phyloP scores from a whole-genome alignment of 2,888 invertebrate species.

The Muschampia plurimacula region DNA sequence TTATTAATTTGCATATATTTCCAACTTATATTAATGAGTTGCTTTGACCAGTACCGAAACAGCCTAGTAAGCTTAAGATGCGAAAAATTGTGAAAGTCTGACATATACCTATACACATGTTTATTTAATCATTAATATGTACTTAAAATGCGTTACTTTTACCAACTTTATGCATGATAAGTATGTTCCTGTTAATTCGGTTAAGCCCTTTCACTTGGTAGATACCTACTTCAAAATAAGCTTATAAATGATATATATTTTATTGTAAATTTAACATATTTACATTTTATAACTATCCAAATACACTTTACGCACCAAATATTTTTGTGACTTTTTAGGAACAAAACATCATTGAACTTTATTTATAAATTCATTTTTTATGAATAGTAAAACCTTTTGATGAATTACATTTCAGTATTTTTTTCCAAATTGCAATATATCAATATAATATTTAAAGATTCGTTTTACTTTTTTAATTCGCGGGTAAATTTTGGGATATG shows the following conservation, averaged over 20 bases:
- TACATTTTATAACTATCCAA: not conserved
- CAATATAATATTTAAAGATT: too few relatives aligned
- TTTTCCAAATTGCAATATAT: too few relatives aligned
- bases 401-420: too few relatives aligned
- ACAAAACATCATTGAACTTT: too few relatives aligned
- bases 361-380: too few relatives aligned
- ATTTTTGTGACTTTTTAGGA: too few relatives aligned
- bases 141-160: conserved; percentile 24
- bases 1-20: not conserved
- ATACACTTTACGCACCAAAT: too few relatives aligned
- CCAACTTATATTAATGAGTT: conserved; percentile 3
- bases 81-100: conserved; percentile 25
- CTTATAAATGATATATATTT: not conserved
- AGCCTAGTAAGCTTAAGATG: conserved; percentile 13
- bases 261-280: not conserved
- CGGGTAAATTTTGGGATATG: too few relatives aligned
- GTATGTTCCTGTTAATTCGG: conserved; percentile 8
- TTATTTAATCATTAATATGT: conserved; percentile 17
- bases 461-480: too few relatives aligned
- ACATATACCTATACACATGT: conserved; percentile 12
- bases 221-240: not conserved
- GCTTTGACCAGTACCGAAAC: not conserved
- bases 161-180: conserved; percentile 20
- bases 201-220: conserved; percentile 1
- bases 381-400: too few relatives aligned